Evolutionary conservation across 2,888 invertebrate species (phyloP).

Genomic region (Eupeodes latifasciatus): DNA sequence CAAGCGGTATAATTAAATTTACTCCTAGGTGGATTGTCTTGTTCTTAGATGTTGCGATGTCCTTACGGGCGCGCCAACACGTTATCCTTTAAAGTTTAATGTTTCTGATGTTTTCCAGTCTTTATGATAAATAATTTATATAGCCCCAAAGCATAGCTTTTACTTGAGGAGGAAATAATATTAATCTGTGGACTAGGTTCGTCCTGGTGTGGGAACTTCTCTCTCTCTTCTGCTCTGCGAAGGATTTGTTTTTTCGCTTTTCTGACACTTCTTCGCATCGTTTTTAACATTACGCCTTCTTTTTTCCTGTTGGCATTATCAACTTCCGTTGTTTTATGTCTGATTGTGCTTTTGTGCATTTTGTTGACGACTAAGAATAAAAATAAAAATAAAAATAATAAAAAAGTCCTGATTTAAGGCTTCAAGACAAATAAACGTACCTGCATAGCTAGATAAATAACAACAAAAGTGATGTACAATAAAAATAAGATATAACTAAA

Average conservation of each 20-base stretch:
- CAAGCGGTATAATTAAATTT: slow-evolving; percentile 47
- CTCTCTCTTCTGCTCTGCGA: no score
- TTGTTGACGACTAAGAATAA: not conserved
- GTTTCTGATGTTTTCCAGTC: not conserved
- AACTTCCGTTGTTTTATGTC: not conserved
- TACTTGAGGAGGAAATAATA: slow-evolving; percentile 47
- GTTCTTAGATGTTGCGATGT: not conserved
- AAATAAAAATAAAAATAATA: slow-evolving; percentile 7
- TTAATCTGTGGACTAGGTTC: not conserved
- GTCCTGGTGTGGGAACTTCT: no score
- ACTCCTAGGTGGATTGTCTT: slow-evolving; percentile 25
- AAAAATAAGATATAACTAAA: slow-evolving; percentile 32
- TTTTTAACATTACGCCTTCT: not conserved
- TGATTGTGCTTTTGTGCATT: slow-evolving; percentile 19
- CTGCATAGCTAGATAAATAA: not conserved
- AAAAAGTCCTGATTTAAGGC: slow-evolving; percentile 33
- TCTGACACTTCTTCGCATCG: not conserved
- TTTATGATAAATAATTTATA: slow-evolving; percentile 39
- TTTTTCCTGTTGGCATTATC: not conserved
- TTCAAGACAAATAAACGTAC: slow-evolving; percentile 26
- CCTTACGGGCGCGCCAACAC: slow-evolving; percentile 11
- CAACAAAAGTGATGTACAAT: slow-evolving; percentile 2
- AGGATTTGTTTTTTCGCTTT: not conserved
- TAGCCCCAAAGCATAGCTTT: slow-evolving; percentile 23
- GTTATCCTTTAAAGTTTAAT: slow-evolving; percentile 24